Evolutionary conservation across 2,797 vertebrate genomes (phyloP).

Genomic region (Anableps anableps): DNA sequence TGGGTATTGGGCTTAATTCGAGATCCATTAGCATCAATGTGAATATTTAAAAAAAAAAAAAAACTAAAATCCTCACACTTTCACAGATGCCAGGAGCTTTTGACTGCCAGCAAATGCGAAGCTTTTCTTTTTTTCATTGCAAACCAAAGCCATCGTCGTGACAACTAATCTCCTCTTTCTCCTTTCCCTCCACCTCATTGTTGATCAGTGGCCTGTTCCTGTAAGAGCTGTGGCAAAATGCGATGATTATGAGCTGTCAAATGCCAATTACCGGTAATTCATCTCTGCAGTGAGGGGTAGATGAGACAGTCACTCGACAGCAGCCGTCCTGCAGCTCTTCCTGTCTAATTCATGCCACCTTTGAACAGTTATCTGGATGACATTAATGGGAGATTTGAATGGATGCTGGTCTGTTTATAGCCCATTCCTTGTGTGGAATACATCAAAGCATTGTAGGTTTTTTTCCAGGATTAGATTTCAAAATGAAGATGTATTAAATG

Average conservation of each 20-base stretch:
- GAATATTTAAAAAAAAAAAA: not conserved
- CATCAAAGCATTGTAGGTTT: not conserved
- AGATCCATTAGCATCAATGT: slow-evolving; percentile 32
- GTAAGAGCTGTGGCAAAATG: slow-evolving; percentile 45
- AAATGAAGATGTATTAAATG: slow-evolving; percentile 8
- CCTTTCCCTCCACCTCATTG: slow-evolving; percentile 26
- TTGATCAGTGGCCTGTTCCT: slow-evolving; percentile 57
- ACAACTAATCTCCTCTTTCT: slow-evolving; percentile 43
- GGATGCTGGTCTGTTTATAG: slow-evolving; percentile 24
- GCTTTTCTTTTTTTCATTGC: not conserved
- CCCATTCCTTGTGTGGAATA: slow-evolving; percentile 8
- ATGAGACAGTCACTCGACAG: slow-evolving; percentile 43
- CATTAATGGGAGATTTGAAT: slow-evolving; percentile 14
- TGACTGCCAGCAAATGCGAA: slow-evolving; percentile 11
- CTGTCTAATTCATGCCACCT: slow-evolving; percentile 15
- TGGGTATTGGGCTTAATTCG: slow-evolving; percentile 31
- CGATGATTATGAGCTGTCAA: slow-evolving; percentile 66
- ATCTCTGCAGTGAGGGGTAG: slow-evolving; percentile 37
- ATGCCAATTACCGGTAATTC: slow-evolving; percentile 62
- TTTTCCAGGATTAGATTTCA: not conserved
- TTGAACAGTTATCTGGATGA: slow-evolving; percentile 29
- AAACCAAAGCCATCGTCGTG: slow-evolving; percentile 27
- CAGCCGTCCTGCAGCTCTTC: slow-evolving; percentile 16
- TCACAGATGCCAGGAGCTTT: slow-evolving; percentile 24
- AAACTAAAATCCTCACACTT: not conserved